Percentiles rank a stretch among this genome's conserved stretches.
These are phyloP conservation scores for Grammomys dolichurus DNA, from an alignment of 2,113 vertebrate species.

Conservation along the genomic window DNA sequence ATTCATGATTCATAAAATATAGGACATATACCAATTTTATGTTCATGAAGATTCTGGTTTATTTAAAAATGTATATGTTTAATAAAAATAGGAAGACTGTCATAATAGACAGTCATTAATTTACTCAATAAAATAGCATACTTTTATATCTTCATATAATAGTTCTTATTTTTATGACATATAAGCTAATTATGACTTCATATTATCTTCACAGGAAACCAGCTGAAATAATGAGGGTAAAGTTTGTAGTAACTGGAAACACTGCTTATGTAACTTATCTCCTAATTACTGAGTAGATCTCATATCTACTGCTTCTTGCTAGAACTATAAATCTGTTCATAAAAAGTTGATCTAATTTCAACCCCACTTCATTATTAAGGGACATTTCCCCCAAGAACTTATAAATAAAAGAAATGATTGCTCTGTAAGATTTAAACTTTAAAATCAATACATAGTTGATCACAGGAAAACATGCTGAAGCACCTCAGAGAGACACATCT, in stretches of 20 bases:
- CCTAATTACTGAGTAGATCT: slow-evolving; percentile 15
- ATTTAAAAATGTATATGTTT: slow-evolving; percentile 55
- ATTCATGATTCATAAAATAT: slow-evolving; percentile 68
- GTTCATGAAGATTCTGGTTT: slow-evolving; percentile 24
- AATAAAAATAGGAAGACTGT: slow-evolving; percentile 30
- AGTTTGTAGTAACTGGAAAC: background rate
- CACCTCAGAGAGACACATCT: background rate
- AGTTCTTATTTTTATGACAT: slow-evolving; percentile 20
- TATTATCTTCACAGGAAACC: slow-evolving; percentile 6
- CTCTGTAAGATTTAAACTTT: background rate
- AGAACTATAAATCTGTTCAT: background rate
- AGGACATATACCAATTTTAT: slow-evolving; percentile 39
- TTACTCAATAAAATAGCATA: background rate
- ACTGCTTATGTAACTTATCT: background rate
- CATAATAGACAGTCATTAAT: slow-evolving; percentile 11
- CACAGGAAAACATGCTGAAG: background rate
- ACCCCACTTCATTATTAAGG: background rate
- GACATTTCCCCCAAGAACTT: background rate
- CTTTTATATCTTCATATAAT: slow-evolving; percentile 9
- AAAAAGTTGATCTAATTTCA: slow-evolving; percentile 32
- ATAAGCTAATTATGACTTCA: slow-evolving; percentile 10
- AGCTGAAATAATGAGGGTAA: slow-evolving; percentile 34
- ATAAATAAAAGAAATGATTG: slow-evolving; percentile 50
- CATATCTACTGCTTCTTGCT: slow-evolving; percentile 4
- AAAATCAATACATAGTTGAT: slow-evolving; percentile 42